These are phyloP conservation scores for Platysteira castanea DNA, from an alignment of 2,113 vertebrate genomes.

Conservation along the genomic window DNA sequence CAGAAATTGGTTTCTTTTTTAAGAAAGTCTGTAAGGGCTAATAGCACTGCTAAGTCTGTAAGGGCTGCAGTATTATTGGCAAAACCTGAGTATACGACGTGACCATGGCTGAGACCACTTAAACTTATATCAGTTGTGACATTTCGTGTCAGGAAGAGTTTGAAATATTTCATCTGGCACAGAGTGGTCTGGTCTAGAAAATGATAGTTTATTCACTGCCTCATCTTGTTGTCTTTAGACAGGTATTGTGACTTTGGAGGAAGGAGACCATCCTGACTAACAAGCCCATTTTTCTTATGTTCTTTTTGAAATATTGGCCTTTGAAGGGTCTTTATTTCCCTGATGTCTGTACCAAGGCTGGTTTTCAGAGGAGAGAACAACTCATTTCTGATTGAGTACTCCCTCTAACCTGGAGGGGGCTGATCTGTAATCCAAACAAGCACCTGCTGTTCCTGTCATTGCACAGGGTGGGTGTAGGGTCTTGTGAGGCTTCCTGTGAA, in stretches of 20 bases:
- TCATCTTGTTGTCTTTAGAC: constrained; percentile 45
- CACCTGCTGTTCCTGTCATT: background rate
- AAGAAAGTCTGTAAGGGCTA: too few relatives aligned
- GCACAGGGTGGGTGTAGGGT: background rate
- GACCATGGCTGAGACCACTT: constrained; percentile 26
- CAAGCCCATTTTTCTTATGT: constrained; percentile 45
- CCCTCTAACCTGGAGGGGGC: background rate
- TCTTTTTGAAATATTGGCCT: constrained; percentile 30
- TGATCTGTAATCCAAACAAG: background rate
- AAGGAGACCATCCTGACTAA: constrained; percentile 47
- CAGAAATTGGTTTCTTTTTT: background rate
- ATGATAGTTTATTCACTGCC: constrained; percentile 63
- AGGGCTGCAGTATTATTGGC: background rate
- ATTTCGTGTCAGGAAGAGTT: constrained; percentile 47
- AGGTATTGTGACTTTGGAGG: constrained; percentile 45
- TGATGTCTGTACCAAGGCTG: background rate
- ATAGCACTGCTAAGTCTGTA: background rate
- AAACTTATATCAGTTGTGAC: constrained; percentile 59
- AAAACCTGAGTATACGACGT: background rate
- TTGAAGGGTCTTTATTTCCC: constrained; percentile 44
- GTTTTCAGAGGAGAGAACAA: background rate
- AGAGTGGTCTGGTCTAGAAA: constrained; percentile 54
- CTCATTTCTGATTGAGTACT: background rate
- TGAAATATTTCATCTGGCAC: constrained; percentile 61
- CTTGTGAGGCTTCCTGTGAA: background rate